Base-by-base conservation (phyloP, 2,797 vertebrate species). In the Poeciliopsis gracilis region DNA sequence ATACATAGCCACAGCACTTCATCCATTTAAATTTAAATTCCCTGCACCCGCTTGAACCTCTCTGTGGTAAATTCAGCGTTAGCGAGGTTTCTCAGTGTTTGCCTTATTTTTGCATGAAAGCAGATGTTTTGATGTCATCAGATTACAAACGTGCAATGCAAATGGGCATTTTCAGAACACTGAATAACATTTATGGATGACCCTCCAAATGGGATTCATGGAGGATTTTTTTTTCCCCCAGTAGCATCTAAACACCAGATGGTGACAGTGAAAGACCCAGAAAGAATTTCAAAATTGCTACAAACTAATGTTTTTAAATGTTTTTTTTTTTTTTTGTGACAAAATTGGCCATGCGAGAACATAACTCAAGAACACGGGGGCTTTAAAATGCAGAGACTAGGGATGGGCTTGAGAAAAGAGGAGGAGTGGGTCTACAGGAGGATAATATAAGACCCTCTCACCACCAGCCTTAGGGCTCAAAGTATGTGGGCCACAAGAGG, bases 391-490 rank as follows among this genome's bases (percentile, higher is more conserved):
- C 67, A 71, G 12, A 30, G n/a, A 71, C 25, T 7, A 15, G 67
- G 43, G 67, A 70, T 70, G 59, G 66, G 78, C 38, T 53, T 51
- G 77, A 77, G 73, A 72, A 76, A 81, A 53, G 55, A 30, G 69
- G 72, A 28, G 75, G 59, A 57, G 49, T 73, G 1, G 76, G 73
- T 77, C 4, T 63, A 53, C 63, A 33, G 36, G n/a, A 38, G 51
- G 78, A 84, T 82, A 78, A 86, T 76, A 85, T 79, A 84, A 85
- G 78, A 84, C 73, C 84, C 73, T 30, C 84, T 87, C 85, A 83
- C 80, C 66, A 38, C 25, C 67, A 8, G 80, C 89, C 75, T 77
- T 72, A 3, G 76, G 85, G 77, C 61, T 73, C 61, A n/a, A 53
- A 36, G 75, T 36, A 73, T 82, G 88, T 83, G 73, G 73, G 79